Conservation (phyloP, 2,888 invertebrate genomes). For the Epicampocera succincta region DNA sequence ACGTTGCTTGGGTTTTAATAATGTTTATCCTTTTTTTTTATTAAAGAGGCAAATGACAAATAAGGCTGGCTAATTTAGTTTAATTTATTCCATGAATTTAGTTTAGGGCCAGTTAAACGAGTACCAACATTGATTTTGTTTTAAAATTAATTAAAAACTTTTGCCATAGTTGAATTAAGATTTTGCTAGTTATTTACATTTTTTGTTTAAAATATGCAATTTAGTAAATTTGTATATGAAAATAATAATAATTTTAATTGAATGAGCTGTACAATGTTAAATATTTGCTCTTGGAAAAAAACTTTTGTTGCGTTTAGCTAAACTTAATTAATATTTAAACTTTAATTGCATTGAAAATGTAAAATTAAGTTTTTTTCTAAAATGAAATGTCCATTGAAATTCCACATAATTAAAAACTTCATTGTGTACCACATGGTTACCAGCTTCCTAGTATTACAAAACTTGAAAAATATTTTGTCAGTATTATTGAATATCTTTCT, state of each 20-base stretch:
- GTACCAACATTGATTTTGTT: background rate
- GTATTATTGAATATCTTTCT: too few species aligned
- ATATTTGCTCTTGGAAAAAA: constrained; percentile 4
- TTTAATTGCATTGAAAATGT: constrained; percentile 22
- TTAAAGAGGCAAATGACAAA: constrained; percentile 2
- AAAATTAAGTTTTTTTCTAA: background rate
- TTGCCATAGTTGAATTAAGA: background rate
- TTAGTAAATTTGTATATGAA: constrained; percentile 24
- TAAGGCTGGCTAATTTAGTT: constrained; percentile 39
- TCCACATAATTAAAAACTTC: constrained; percentile 29
- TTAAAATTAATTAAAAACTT: constrained; percentile 34
- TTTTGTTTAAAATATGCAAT: constrained; percentile 2
- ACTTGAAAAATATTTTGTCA: too few species aligned
- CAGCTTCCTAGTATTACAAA: too few species aligned
- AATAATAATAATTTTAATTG: constrained; percentile 44
- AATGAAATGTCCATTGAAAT: constrained; percentile 14
- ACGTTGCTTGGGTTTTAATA: constrained; percentile 12
- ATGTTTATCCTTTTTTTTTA: constrained; percentile 9
- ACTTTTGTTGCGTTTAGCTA: background rate
- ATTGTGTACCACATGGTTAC: too few species aligned
- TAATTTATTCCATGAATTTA: constrained; percentile 50
- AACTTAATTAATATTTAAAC: constrained; percentile 30
- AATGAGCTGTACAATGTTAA: constrained; percentile 11
- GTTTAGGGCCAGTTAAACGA: constrained; percentile 51
- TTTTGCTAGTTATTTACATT: constrained; percentile 13